Base-by-base conservation (phyloP, 2,888 invertebrate genomes). In the Phortica okadai region DNA sequence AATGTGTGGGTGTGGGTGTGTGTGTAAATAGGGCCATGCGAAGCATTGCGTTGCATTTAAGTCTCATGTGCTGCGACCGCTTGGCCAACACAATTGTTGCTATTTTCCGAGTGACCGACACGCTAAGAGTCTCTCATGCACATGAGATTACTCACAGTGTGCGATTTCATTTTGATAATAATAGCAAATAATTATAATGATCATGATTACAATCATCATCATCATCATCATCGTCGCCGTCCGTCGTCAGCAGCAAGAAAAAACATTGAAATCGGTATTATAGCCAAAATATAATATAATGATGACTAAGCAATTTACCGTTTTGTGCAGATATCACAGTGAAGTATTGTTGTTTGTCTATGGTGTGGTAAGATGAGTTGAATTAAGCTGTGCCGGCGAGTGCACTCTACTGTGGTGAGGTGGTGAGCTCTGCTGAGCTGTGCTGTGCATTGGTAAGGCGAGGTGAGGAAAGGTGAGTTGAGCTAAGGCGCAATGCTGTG, bases 81-180 rank as follows among this genome's bases (percentile, higher is more conserved):
- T 11, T 41, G 25, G 5, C 33, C 56, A 73, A 42, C 33, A 33
- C 33, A 33, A 33, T 33, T 33, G 33, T 33, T 33, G 33, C 4
- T 33, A 5, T 5, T 5, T 33, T 33, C 33, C 33, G 33, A 33
- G 1, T 33, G 33, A 33, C 33, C 33, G 33, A 33, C 33, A 33
- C 33, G 33, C 33, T 33, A 33, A 33, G 33, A 33, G 33, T 1
- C 33, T 8, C 62, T 62, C 62, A 8, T 21, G 16, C n/a, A n/a
- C 62, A n/a, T 41, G 41, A 5, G 14, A 11, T 7, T 33, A 66
- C 33, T 5, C 33, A 73, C 81, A 77, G 82, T 82, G 82, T 83
- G 88, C 88, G 86, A 86, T 86, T 88, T 80, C 87, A 87, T 88
- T 86, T 86, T 86, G 88, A 86, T 87, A 86, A 87, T 86, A 88